These are phyloP conservation scores for Hypena proboscidalis DNA, from an alignment of 2,888 invertebrate species.

Conservation along the genomic window DNA sequence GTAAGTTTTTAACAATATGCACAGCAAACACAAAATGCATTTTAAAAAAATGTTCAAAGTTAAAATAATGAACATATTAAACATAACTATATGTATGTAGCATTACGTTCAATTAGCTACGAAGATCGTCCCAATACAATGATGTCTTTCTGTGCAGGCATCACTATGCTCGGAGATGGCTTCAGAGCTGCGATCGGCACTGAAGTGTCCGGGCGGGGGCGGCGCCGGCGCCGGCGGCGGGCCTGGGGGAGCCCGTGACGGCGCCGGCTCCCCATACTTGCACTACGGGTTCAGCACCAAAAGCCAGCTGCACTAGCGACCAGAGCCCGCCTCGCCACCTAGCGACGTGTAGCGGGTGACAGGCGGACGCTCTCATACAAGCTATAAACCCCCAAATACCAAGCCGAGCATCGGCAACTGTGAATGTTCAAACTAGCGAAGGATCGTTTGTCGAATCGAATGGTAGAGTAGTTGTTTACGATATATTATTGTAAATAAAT, in stretches of 20 bases:
- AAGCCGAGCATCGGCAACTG: conserved; percentile 16
- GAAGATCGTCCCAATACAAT: too few relatives aligned
- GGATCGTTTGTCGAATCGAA: conserved; percentile 29
- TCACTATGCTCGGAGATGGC: conserved; percentile 91
- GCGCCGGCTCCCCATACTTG: conserved; percentile 86
- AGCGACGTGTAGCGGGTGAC: conserved; percentile 71
- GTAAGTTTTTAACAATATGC: conserved; percentile 69
- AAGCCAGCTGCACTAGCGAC: conserved; percentile 81
- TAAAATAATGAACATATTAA: too few relatives aligned
- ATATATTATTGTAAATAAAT: conserved; percentile 50
- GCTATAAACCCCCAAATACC: conserved; percentile 6
- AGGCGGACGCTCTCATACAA: conserved; percentile 38
- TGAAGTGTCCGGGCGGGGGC: conserved; percentile 87
- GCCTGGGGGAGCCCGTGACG: conserved; percentile 69
- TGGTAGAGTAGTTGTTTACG: conserved; percentile 39
- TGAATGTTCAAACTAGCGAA: conserved; percentile 41
- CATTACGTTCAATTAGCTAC: too few relatives aligned
- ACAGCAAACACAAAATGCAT: too few relatives aligned
- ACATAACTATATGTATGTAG: too few relatives aligned
- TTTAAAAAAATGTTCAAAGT: too few relatives aligned
- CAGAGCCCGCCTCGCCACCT: conserved; percentile 71
- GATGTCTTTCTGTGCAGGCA: conserved; percentile 81
- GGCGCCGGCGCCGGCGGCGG: conserved; percentile 63
- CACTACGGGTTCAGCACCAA: conserved; percentile 87
- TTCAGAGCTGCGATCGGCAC: conserved; percentile 88